These are phyloP conservation scores for Sipha maydis DNA, from an alignment of 2,888 invertebrate species.

Conservation along the genomic window DNA sequence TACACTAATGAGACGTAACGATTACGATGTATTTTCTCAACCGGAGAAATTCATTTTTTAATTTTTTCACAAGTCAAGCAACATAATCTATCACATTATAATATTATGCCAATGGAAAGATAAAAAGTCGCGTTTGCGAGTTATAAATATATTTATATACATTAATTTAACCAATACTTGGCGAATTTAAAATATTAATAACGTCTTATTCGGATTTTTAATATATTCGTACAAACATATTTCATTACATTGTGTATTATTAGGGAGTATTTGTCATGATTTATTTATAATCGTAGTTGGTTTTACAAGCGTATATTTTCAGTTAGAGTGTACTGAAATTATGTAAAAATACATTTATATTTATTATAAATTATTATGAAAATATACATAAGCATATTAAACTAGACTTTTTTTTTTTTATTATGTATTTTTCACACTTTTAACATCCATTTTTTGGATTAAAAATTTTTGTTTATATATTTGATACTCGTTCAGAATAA, in stretches of 20 bases:
- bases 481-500: slow-evolving; percentile 21
- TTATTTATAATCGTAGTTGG: background rate
- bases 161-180: background rate
- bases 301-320: background rate
- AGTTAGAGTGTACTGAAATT: background rate
- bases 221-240: background rate
- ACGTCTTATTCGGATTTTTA: background rate
- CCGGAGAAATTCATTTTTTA: background rate
- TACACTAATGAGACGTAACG: background rate
- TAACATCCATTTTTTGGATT: slow-evolving; percentile 14
- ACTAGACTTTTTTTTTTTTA: background rate
- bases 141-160: too few relatives aligned
- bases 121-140: too few relatives aligned
- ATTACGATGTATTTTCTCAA: background rate
- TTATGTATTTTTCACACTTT: background rate
- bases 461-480: slow-evolving; percentile 11
- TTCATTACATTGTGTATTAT: background rate
- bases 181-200: background rate
- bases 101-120: too few relatives aligned
- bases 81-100: too few relatives aligned
- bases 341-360: background rate
- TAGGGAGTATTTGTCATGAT: background rate
- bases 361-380: too few relatives aligned
- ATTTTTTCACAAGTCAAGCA: too few relatives aligned
- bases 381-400: background rate